phyloP scores from a whole-genome alignment of 1,140 invertebrate species.

The Caerostris darwini region DNA sequence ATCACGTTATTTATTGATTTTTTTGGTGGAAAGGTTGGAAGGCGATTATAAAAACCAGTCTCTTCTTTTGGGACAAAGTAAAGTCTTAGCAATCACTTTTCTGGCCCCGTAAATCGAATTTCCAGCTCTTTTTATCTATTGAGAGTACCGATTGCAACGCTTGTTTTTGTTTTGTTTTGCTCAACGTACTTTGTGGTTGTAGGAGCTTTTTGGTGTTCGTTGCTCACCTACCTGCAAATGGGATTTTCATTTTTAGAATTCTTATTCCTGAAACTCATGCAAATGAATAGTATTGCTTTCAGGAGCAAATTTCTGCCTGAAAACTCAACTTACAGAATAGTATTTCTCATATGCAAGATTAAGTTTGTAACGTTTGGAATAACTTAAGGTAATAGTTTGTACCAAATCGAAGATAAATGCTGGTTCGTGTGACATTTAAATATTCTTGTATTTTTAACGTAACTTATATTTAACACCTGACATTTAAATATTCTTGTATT shows the following conservation, averaged over 20 bases:
- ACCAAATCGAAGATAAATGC: background rate
- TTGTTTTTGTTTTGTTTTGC: constrained; percentile 40
- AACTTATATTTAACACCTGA: background rate
- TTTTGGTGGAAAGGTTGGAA: constrained; percentile 72
- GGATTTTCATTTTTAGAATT: constrained; percentile 54
- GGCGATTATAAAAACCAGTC: constrained; percentile 75
- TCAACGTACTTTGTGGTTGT: constrained; percentile 46
- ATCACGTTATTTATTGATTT: constrained; percentile 77
- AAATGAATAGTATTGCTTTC: constrained; percentile 62
- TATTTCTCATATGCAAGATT: background rate
- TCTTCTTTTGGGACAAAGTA: constrained; percentile 75
- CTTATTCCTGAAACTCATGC: constrained; percentile 38
- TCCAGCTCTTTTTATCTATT: constrained; percentile 76
- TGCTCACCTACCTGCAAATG: constrained; percentile 67
- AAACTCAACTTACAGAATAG: background rate
- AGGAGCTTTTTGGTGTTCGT: constrained; percentile 48
- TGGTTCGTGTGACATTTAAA: background rate
- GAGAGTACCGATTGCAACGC: constrained; percentile 65
- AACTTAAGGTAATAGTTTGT: constrained; percentile 4
- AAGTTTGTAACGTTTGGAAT: background rate
- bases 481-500: no score
- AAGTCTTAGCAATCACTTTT: constrained; percentile 77
- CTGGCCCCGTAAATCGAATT: constrained; percentile 73
- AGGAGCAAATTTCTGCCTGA: constrained; percentile 1
- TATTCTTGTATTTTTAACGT: background rate